Evolutionary conservation across 2,113 vertebrate species (phyloP).

Genomic region (Aphelocoma coerulescens): DNA sequence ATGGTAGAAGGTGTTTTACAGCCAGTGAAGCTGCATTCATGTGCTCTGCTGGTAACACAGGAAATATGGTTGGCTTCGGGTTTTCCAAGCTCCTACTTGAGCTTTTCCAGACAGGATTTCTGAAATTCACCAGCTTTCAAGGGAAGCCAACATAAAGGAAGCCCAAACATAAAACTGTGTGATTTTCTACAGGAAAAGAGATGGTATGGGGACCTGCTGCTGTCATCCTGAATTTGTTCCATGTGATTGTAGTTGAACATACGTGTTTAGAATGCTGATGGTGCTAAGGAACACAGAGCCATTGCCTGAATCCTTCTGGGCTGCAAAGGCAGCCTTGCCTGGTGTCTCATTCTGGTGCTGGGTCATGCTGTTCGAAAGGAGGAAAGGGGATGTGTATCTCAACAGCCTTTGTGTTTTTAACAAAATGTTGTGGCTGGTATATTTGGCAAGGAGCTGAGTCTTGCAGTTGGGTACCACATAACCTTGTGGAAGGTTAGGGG

Average conservation of each 20-base stretch:
- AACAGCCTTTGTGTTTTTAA: background rate
- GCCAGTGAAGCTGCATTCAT: rapidly evolving
- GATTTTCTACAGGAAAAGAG: background rate
- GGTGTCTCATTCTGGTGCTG: background rate
- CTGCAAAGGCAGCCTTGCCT: background rate
- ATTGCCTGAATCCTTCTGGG: background rate
- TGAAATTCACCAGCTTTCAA: background rate
- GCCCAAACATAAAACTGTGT: rapidly evolving
- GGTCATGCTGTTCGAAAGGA: background rate
- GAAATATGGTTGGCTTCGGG: background rate
- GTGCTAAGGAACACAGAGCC: background rate
- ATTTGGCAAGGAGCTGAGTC: background rate
- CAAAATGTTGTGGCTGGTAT: background rate
- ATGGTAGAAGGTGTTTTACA: too few species aligned
- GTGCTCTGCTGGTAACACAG: background rate
- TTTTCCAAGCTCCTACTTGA: background rate
- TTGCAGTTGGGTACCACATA: rapidly evolving
- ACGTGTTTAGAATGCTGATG: background rate
- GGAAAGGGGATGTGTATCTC: rapidly evolving
- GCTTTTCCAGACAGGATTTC: background rate
- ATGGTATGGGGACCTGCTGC: background rate
- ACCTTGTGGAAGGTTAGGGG: background rate
- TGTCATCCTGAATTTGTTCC: background rate
- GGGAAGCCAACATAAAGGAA: background rate
- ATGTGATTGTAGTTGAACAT: rapidly evolving